Evolutionary conservation across 2,888 invertebrate genomes (phyloP).

Genomic region (Molorchus minor): DNA sequence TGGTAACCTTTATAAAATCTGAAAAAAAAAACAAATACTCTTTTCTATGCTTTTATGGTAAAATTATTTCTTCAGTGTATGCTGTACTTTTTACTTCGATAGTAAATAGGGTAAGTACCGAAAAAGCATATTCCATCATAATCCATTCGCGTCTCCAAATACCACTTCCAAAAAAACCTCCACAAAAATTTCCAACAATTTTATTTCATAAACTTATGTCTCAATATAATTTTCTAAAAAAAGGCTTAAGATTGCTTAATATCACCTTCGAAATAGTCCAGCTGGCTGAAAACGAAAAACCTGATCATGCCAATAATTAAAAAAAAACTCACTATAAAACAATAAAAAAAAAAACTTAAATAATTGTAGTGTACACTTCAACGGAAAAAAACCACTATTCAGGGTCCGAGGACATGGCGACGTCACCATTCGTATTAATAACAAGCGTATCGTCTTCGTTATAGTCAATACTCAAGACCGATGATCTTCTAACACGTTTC

Average conservation of each 20-base stretch:
- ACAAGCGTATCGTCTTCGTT: conserved; percentile 80
- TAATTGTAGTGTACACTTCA: conserved; percentile 32
- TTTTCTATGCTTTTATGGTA: too few species aligned
- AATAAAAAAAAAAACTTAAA: conserved; percentile 16
- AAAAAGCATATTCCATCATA: not conserved
- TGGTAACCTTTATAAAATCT: too few species aligned
- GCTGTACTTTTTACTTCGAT: too few species aligned
- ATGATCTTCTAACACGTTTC: conserved; percentile 76
- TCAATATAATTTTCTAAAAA: conserved; percentile 4
- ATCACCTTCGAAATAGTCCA: conserved; percentile 7
- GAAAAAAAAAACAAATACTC: too few species aligned
- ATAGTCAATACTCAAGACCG: conserved; percentile 77
- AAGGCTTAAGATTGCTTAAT: not conserved
- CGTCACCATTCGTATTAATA: conserved; percentile 75
- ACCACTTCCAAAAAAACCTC: not conserved
- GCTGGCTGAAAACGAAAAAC: conserved; percentile 1
- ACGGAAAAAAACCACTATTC: conserved; percentile 52
- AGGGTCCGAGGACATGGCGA: conserved; percentile 62
- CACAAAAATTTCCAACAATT: conserved; percentile 4
- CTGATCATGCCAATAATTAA: not conserved
- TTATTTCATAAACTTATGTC: conserved; percentile 5
- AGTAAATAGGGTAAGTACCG: too few species aligned
- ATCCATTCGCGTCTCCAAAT: not conserved
- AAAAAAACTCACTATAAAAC: conserved; percentile 15
- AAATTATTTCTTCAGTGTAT: too few species aligned